Conservation (phyloP, 2,797 vertebrate species). For the Valencia hispanica region DNA sequence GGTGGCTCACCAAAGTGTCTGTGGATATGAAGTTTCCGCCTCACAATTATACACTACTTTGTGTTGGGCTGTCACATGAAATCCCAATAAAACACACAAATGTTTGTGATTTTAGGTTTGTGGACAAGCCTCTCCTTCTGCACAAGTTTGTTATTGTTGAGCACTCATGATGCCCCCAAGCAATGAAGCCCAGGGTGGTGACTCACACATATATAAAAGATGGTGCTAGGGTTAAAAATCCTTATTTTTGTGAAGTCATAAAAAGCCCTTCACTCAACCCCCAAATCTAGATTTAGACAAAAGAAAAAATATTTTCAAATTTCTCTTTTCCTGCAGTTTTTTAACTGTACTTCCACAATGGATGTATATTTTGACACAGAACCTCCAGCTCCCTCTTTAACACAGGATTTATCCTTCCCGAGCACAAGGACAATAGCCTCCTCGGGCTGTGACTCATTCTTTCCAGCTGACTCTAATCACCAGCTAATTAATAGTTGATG, state of each 20-base stretch:
- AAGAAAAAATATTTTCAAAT: not conserved
- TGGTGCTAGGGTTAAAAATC: not conserved
- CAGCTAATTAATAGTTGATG: slow-evolving; percentile 92
- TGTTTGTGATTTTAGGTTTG: not conserved
- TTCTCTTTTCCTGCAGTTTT: slow-evolving; percentile 8
- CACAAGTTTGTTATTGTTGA: not conserved
- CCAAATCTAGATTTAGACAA: not conserved
- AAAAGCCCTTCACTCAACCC: not conserved
- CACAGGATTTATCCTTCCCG: slow-evolving; percentile 71
- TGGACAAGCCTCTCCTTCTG: not conserved
- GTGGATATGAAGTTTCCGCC: not conserved
- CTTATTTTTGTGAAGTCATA: not conserved
- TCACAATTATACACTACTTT: not conserved
- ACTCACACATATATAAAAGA: not conserved
- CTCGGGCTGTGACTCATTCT: slow-evolving; percentile 86
- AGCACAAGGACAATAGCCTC: slow-evolving; percentile 85
- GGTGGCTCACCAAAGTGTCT: too few relatives aligned
- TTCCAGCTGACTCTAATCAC: slow-evolving; percentile 89
- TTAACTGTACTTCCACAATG: slow-evolving; percentile 17
- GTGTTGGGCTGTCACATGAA: too few relatives aligned
- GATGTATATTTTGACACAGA: slow-evolving; percentile 11
- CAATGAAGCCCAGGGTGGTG: not conserved
- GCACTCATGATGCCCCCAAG: not conserved
- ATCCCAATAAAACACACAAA: not conserved
- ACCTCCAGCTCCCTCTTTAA: slow-evolving; percentile 37